Evolutionary conservation across 2,888 invertebrate species (phyloP).

Genomic region (Coelogynopora nodosa): DNA sequence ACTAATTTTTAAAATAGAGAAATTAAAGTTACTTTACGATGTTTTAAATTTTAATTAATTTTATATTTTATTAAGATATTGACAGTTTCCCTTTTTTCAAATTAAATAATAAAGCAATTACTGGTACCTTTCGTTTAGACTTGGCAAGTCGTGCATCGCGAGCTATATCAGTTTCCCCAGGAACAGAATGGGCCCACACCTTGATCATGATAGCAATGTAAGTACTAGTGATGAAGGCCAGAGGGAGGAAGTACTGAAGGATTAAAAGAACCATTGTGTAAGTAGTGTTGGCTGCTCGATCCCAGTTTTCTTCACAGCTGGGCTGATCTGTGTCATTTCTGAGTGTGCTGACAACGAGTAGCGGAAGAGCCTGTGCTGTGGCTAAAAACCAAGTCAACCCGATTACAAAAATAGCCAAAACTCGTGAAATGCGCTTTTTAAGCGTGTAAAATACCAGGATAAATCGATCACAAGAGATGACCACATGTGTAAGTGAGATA

Average conservation of each 20-base stretch:
- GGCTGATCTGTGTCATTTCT: not conserved
- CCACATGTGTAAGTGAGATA: slow-evolving; percentile 38
- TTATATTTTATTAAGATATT: too few relatives aligned
- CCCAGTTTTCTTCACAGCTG: slow-evolving; percentile 29
- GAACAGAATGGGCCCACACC: slow-evolving; percentile 56
- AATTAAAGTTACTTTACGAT: too few relatives aligned
- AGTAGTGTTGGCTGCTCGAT: not conserved
- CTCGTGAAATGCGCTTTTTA: slow-evolving; percentile 19
- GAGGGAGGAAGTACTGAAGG: slow-evolving; percentile 51
- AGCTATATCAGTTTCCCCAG: slow-evolving; percentile 57
- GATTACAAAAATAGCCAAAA: not conserved
- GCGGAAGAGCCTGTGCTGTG: not conserved
- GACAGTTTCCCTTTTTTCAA: too few relatives aligned
- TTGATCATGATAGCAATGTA: slow-evolving; percentile 57
- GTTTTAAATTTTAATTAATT: too few relatives aligned
- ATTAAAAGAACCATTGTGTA: slow-evolving; percentile 38
- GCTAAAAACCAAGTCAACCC: not conserved
- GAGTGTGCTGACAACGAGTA: slow-evolving; percentile 26
- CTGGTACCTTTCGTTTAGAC: slow-evolving; percentile 45
- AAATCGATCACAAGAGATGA: slow-evolving; percentile 42
- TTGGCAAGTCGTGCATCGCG: slow-evolving; percentile 55
- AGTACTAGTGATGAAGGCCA: slow-evolving; percentile 55
- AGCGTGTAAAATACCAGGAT: slow-evolving; percentile 41
- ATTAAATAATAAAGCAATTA: too few relatives aligned
- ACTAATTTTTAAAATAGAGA: too few relatives aligned